These are phyloP conservation scores for Procambarus virginalis DNA, from an alignment of 1,140 invertebrate genomes.

Conservation along the genomic window DNA sequence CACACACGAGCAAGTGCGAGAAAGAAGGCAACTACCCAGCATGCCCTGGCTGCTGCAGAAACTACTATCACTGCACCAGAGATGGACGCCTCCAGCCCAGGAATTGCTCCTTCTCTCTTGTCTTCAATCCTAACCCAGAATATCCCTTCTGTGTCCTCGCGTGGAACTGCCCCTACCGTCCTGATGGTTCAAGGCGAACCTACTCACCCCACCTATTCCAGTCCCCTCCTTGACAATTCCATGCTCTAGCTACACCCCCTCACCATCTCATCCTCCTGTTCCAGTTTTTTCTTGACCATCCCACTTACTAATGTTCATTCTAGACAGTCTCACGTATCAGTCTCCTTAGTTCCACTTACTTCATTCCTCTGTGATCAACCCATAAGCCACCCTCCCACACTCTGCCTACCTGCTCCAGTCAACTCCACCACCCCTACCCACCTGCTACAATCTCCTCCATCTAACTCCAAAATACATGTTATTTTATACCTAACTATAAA, in stretches of 20 bases:
- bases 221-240: too few species aligned
- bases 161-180: constrained; percentile 42
- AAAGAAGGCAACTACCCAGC: constrained; percentile 39
- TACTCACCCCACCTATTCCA: background rate
- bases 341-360: too few species aligned
- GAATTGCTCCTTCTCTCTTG: constrained; percentile 33
- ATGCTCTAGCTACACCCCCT: too few species aligned
- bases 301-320: too few species aligned
- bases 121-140: constrained; percentile 31
- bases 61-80: constrained; percentile 45
- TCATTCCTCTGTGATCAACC: too few species aligned
- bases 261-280: too few species aligned
- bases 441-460: background rate
- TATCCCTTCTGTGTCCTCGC: constrained; percentile 49
- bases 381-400: too few species aligned
- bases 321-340: too few species aligned
- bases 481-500: too few species aligned
- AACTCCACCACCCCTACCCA: background rate
- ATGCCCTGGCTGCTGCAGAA: constrained; percentile 41
- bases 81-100: constrained; percentile 17
- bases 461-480: too few species aligned
- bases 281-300: too few species aligned
- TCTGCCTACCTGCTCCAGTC: too few species aligned
- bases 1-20: constrained; percentile 1
- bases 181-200: background rate